Base-by-base conservation (phyloP, 1,140 invertebrate species). In the Hesperophylax magnus region DNA sequence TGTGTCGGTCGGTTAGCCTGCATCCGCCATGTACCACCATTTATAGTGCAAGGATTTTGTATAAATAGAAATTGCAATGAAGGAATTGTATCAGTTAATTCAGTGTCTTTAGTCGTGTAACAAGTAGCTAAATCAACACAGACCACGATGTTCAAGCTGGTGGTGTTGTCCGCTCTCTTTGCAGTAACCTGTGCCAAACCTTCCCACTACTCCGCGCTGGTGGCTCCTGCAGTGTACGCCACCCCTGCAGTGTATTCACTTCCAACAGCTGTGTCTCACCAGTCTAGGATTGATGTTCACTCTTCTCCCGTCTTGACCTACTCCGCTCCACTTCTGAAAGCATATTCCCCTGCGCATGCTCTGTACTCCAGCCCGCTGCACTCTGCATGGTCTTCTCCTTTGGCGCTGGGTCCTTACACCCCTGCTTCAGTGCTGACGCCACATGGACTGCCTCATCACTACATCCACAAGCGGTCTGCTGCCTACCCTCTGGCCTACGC, bases 111-210 rank as follows among this genome's bases (percentile, higher is more conserved):
- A 22, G 24, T 74, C 58, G 69, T 58, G 80, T 67, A 63, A 53
- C 76, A 78, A 72, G 77, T 81, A 76, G 77, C 80, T 78, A 80
- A 82, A 84, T 85, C 88, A 89, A 89, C 88, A 89, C 88, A 89
- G 88, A 91, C 88, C 88, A 90, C 85, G 85, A 91, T 88, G 88
- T 87, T 86, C 84, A 91, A 91, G 86, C 87, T 91, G 89, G 91
- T 92, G 88, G 90, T 92, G 88, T 91, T 92, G 87, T 89, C 89
- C 82, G 90, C 88, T 67, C 78, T 84, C 34, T 63, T 84, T 9
- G 85, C 85, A 22, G 58, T 84, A 31, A 78, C 76, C 14, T 54
- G 47, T 65, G 83, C 80, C 52, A 82, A 84, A 22, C 83, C 83
- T 53, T 81, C 80, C 53, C 20, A 58, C 7, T 18, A 39, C 60